Evolutionary conservation across 2,888 invertebrate genomes (phyloP), one percentile per base, ranked within the genome.

Genomic region (Macroteleia sp.): DNA sequence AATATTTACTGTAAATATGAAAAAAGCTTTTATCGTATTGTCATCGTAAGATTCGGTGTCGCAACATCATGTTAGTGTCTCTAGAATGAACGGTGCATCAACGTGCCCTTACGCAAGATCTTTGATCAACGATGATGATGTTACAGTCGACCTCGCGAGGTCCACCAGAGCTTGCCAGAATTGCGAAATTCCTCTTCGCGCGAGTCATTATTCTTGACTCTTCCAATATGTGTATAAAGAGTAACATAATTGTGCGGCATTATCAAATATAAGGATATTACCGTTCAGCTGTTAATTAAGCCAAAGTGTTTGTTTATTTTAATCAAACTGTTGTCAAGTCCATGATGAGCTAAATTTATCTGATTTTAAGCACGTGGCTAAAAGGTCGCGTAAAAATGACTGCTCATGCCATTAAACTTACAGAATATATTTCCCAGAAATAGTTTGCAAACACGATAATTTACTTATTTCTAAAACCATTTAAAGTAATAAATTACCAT

Each of bases 31-130:
- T 71, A 71, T 71, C 71, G n/a, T 62, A 62, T 71, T 71, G 62
- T 71, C 71, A 71, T 62, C 54, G 20, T 28, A 19, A 46, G 54
- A 48, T 46, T 30, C 10, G 39, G 28, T 62, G 54, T 62, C n/a
- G 62, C 32, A 71, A 56, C 14, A 28, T 14, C 34, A 28, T 54
- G 62, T 48, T 34, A 32, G 50, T 17, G 36, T 44, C 44, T 44
- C 22, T 25, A 42, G 52, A 66, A 48, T 20, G 74, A 66, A 52
- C 57, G 57, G 73, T 66, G 62, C 56, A 71, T 64, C 59, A 44
- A 19, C 44, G 48, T 44, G 64, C 59, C 66, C 62, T 75, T 75
- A 62, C 62, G 75, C 61, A 75, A 75, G 75, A 75, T 48, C 75
- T 75, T 62, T 75, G 75, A 67, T 75, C 67, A 54, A 71, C 52